Conservation (phyloP, 2,797 vertebrate genomes). For the Dicrostonyx torquatus region DNA sequence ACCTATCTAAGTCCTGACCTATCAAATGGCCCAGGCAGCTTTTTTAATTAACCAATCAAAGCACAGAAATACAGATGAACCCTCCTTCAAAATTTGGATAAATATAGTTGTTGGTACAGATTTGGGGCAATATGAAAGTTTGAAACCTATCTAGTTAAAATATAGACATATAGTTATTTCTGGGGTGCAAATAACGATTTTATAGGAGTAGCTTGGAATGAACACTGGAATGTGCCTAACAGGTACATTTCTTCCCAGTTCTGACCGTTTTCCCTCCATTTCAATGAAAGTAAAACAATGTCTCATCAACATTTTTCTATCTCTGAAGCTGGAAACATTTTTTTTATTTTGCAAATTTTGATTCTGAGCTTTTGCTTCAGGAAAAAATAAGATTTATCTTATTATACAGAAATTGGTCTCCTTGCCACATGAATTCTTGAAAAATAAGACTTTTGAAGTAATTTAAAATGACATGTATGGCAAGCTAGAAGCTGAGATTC, state of each 20-base stretch:
- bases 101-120: not conserved
- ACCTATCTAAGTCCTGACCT: too few species aligned
- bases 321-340: not conserved
- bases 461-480: slow-evolving; percentile 46
- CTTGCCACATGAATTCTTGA: slow-evolving; percentile 51
- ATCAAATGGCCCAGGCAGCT: too few species aligned
- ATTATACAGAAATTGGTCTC: not conserved
- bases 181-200: not conserved
- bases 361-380: not conserved
- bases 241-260: not conserved
- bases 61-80: too few species aligned
- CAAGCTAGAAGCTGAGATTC: slow-evolving; percentile 69
- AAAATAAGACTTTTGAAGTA: slow-evolving; percentile 14
- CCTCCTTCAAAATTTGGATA: too few species aligned
- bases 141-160: not conserved
- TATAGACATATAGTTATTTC: not conserved
- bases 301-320: not conserved
- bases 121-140: not conserved
- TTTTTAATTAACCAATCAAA: too few species aligned
- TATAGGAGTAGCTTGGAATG: not conserved
- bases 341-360: not conserved
- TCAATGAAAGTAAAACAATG: not conserved
- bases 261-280: not conserved
- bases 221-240: not conserved
- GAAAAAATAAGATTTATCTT: slow-evolving; percentile 21